Evolutionary conservation across 2,888 invertebrate species (phyloP).

Genomic region (Proisotoma minuta): DNA sequence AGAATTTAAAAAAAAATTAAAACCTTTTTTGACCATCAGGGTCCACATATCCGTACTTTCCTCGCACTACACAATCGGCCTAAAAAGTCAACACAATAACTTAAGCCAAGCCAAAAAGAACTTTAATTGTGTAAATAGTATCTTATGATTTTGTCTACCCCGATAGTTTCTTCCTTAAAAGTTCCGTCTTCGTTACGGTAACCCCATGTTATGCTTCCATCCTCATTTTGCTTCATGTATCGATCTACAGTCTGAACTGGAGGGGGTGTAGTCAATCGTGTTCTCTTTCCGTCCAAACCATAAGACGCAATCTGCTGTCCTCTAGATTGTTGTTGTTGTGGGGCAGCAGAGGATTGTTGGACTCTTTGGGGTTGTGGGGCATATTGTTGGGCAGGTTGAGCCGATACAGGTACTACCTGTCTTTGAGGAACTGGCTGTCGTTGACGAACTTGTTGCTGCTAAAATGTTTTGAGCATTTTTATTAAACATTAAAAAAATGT

Average conservation of each 20-base stretch:
- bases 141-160: neutral
- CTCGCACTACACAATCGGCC: conserved; percentile 47
- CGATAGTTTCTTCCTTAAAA: conserved; percentile 46
- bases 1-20: too few relatives aligned
- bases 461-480: neutral
- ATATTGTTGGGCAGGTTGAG: conserved; percentile 23
- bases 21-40: conserved; percentile 47
- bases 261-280: conserved; percentile 41
- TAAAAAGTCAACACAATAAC: neutral
- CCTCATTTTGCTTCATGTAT: conserved; percentile 44
- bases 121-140: too few relatives aligned
- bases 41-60: conserved; percentile 47
- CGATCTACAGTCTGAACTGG: conserved; percentile 46
- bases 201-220: conserved; percentile 46
- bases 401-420: conserved; percentile 5
- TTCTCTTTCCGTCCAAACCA: conserved; percentile 17
- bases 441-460: conserved; percentile 28
- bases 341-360: conserved; percentile 8
- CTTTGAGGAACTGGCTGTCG: conserved; percentile 31
- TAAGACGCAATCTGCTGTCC: neutral
- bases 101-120: neutral
- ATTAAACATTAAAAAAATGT: neutral
- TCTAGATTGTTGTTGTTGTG: conserved; percentile 7
- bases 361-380: conserved; percentile 25
- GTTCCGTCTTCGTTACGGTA: conserved; percentile 47